Conservation (phyloP, 1,140 invertebrate species). For the Drosophila sproati region DNA sequence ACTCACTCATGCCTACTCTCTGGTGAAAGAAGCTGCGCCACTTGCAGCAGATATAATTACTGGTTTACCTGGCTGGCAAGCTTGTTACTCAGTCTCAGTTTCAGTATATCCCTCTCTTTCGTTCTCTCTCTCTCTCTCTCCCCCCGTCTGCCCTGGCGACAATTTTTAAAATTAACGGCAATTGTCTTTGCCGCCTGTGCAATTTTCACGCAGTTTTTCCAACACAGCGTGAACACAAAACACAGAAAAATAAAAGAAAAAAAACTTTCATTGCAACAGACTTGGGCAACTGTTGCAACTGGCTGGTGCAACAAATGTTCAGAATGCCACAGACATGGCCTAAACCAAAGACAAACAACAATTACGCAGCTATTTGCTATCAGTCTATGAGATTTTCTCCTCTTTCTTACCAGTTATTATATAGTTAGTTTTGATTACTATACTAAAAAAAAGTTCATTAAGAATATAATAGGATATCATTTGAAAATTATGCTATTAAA, state of each 20-base stretch:
- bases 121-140: background rate
- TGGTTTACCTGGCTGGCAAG: constrained; percentile 50
- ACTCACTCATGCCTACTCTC: background rate
- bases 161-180: constrained; percentile 80
- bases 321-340: constrained; percentile 39
- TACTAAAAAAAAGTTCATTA: no score
- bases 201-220: constrained; percentile 80
- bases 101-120: background rate
- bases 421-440: background rate
- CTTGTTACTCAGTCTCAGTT: constrained; percentile 25
- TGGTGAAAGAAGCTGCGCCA: constrained; percentile 80
- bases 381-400: constrained; percentile 15
- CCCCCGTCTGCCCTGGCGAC: constrained; percentile 57
- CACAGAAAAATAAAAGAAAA: constrained; percentile 41
- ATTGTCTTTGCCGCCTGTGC: constrained; percentile 75
- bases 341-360: constrained; percentile 18
- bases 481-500: background rate
- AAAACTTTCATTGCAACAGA: constrained; percentile 65
- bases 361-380: constrained; percentile 45
- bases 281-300: constrained; percentile 8
- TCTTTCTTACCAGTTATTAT: constrained; percentile 9
- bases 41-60: constrained; percentile 70
- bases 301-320: constrained; percentile 16
- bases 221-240: constrained; percentile 47
- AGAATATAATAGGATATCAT: background rate